Percentiles rank a stretch among this genome's conserved stretches.
Conservation (phyloP, 2,113 vertebrate genomes). For the Condylura cristata region DNA sequence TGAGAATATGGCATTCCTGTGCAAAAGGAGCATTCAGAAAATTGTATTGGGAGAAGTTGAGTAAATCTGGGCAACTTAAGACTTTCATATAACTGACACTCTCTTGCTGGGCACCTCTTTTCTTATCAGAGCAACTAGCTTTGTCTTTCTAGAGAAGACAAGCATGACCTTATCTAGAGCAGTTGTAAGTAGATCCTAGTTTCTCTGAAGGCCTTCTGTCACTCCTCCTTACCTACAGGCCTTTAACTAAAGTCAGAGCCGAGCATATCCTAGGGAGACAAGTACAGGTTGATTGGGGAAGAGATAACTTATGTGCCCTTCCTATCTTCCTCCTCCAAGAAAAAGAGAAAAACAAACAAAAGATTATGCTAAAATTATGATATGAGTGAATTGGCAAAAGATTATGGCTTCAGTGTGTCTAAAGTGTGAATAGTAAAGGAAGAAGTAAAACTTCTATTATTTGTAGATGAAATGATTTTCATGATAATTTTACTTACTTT, state of each 20-base stretch:
- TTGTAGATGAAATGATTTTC: too few relatives aligned
- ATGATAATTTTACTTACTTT: too few relatives aligned
- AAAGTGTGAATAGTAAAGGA: too few relatives aligned
- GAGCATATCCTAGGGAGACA: background rate
- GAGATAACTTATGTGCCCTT: background rate
- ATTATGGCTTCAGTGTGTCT: background rate
- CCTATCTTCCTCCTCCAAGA: background rate
- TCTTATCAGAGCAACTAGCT: background rate
- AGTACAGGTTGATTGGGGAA: background rate
- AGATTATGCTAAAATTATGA: background rate
- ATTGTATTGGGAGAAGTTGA: background rate
- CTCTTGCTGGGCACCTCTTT: background rate
- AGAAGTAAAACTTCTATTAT: too few relatives aligned
- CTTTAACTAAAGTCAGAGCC: background rate
- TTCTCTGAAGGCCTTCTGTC: background rate
- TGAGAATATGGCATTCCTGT: background rate
- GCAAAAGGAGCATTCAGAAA: background rate
- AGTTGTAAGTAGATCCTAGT: background rate
- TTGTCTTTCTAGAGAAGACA: background rate
- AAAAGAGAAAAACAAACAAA: background rate
- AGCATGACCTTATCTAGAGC: background rate
- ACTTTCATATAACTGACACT: background rate
- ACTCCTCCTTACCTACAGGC: background rate
- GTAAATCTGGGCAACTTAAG: background rate
- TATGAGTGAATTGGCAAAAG: background rate